A percentile compares a stretch with the other conserved stretches of the same genome.
Evolutionary conservation across 2,113 vertebrate species (phyloP).

Genomic region (Crotalus viridis): DNA sequence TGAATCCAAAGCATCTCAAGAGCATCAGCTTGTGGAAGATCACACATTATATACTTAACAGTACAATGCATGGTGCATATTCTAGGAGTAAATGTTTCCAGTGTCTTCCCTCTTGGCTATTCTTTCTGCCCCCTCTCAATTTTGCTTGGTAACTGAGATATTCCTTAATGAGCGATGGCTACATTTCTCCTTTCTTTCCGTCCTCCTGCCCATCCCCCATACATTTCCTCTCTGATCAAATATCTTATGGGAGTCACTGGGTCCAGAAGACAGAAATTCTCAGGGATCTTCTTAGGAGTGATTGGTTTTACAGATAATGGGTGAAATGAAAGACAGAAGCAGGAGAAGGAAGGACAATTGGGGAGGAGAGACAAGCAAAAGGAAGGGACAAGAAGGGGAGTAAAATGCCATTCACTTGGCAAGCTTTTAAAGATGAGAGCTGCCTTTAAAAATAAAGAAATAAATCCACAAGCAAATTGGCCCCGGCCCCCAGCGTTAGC

Average conservation of each 20-base stretch:
- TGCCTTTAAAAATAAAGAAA: not conserved
- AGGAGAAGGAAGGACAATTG: not conserved
- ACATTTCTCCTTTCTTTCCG: not conserved
- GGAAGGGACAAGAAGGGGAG: not conserved
- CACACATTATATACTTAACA: not conserved
- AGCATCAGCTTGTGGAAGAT: not conserved
- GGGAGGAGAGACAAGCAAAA: not conserved
- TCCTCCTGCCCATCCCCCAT: not conserved
- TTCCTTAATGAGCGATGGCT: not conserved
- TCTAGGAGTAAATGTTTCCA: not conserved
- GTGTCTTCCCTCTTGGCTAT: not conserved
- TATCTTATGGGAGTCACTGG: not conserved
- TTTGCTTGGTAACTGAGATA: not conserved
- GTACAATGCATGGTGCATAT: not conserved
- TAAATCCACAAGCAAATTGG: not conserved
- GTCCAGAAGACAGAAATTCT: not conserved
- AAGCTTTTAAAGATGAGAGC: not conserved
- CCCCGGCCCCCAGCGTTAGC: not conserved
- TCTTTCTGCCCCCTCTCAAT: not conserved
- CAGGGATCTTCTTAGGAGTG: not conserved
- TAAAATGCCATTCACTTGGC: not conserved
- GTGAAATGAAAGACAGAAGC: not conserved
- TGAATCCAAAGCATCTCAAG: not conserved
- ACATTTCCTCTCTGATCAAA: not conserved
- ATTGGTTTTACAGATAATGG: conserved; percentile 35